Evolutionary conservation across 2,113 vertebrate genomes (phyloP).

Genomic region (Laterallus jamaicensis): DNA sequence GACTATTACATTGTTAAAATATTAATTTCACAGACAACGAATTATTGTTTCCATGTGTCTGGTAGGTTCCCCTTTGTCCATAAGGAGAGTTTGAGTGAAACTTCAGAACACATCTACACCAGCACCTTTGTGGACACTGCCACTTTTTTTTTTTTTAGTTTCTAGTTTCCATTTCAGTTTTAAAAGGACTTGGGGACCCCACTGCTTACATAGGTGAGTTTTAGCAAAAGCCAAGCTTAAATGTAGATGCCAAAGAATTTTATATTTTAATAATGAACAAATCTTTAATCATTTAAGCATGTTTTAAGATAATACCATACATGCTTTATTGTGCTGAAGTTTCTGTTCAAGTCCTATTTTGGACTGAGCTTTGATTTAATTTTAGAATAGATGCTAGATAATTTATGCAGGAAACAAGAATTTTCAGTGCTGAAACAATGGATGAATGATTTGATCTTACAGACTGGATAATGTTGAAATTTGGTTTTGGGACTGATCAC

Average conservation of each 20-base stretch:
- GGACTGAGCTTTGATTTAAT: not conserved
- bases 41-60: not conserved
- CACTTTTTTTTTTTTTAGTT: not conserved
- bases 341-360: not conserved
- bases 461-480: not conserved
- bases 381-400: not conserved
- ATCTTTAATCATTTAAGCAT: not conserved
- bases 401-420: not conserved
- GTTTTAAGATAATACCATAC: not conserved
- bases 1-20: not conserved
- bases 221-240: not conserved
- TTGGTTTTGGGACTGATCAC: not conserved
- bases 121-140: not conserved
- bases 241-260: not conserved
- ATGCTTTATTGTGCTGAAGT: not conserved
- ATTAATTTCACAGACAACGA: not conserved
- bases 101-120: not conserved
- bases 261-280: not conserved
- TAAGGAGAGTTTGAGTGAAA: not conserved
- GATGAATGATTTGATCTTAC: not conserved
- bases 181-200: not conserved
- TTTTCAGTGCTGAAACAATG: not conserved
- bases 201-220: not conserved
- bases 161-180: not conserved
- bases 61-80: not conserved